A percentile compares a stretch with the other conserved stretches of the same genome.
Conservation (phyloP, 2,113 vertebrate genomes). For the Syngnathus scovelli region DNA sequence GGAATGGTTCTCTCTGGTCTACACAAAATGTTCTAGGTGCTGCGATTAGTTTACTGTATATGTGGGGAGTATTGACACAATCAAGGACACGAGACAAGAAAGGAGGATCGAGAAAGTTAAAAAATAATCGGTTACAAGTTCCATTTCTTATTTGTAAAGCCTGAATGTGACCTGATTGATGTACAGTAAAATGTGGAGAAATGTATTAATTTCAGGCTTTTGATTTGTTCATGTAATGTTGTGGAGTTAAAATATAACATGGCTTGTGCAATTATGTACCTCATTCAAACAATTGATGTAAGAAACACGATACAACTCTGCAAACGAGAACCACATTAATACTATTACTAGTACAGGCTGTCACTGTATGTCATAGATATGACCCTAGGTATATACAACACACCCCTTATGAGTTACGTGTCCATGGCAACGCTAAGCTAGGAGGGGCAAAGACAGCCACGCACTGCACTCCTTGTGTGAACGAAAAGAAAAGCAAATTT, state of each 20-base stretch:
- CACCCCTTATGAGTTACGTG: too few relatives aligned
- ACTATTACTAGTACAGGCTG: too few relatives aligned
- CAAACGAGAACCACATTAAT: neutral
- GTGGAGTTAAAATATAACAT: conserved; percentile 59
- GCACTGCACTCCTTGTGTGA: too few relatives aligned
- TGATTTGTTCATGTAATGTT: conserved; percentile 51
- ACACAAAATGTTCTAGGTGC: neutral
- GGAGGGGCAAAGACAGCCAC: too few relatives aligned
- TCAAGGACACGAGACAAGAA: neutral
- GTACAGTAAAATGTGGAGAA: conserved; percentile 35
- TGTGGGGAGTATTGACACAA: neutral
- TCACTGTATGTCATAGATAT: too few relatives aligned
- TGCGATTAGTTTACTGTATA: neutral
- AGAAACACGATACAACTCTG: neutral
- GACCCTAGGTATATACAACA: too few relatives aligned
- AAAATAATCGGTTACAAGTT: neutral
- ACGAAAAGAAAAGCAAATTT: too few relatives aligned
- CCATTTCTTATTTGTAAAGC: neutral
- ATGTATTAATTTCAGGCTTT: conserved; percentile 41
- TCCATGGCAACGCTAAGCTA: too few relatives aligned
- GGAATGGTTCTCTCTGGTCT: neutral
- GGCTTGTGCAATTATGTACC: conserved; percentile 51
- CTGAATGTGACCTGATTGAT: conserved; percentile 10
- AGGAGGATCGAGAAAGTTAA: neutral
- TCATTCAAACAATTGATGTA: neutral